Evolutionary conservation across 2,113 vertebrate species (phyloP).

Genomic region (Plecotus auritus): DNA sequence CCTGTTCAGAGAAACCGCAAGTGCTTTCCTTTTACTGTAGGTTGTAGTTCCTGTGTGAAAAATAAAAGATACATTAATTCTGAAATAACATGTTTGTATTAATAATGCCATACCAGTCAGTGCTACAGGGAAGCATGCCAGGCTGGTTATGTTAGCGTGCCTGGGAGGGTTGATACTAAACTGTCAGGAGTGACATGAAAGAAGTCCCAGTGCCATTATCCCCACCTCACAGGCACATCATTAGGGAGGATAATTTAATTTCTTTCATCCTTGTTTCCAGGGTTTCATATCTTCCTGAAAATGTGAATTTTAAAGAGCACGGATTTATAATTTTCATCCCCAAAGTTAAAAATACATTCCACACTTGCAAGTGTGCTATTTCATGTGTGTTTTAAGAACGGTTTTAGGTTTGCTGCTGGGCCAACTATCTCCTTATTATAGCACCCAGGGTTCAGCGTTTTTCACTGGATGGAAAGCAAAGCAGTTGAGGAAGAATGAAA

Average conservation of each 20-base stretch:
- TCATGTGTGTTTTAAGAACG: neutral
- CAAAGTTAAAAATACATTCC: slow-evolving; percentile 44
- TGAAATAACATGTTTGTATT: neutral
- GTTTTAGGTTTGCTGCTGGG: neutral
- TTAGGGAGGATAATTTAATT: slow-evolving; percentile 12
- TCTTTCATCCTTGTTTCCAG: slow-evolving; percentile 31
- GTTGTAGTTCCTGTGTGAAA: neutral
- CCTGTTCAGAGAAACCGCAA: neutral
- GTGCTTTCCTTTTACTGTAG: neutral
- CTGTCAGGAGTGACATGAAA: neutral
- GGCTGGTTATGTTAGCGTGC: neutral
- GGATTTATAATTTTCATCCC: neutral
- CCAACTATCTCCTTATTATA: neutral
- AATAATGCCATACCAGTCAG: neutral
- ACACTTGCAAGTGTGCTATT: neutral
- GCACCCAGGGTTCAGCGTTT: neutral
- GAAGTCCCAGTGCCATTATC: neutral
- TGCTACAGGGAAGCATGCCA: neutral
- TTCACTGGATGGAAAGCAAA: neutral
- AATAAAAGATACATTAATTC: slow-evolving; percentile 37
- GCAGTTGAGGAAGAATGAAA: slow-evolving; percentile 2
- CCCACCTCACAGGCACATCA: neutral
- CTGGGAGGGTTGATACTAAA: neutral
- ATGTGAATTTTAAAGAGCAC: slow-evolving; percentile 31
- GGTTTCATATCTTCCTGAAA: slow-evolving; percentile 35